Conservation (phyloP, 2,113 vertebrate genomes). For the Typhlomys cinereus region DNA sequence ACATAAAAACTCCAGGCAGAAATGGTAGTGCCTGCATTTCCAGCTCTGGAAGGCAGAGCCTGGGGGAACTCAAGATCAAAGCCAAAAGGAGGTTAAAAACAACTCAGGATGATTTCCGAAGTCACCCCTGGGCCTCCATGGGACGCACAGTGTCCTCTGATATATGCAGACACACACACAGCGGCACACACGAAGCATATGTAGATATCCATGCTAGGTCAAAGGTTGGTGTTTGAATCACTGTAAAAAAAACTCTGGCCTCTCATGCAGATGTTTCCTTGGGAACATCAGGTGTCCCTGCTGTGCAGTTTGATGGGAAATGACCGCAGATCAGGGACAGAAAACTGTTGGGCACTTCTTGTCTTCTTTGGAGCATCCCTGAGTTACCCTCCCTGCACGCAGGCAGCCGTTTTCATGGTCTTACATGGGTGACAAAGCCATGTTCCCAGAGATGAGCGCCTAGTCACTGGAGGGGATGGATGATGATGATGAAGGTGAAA, state of each 20-base stretch:
- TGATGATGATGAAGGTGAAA: slow-evolving; percentile 60
- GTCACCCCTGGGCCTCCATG: too few species aligned
- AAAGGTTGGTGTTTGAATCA: slow-evolving; percentile 55
- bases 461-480: not conserved
- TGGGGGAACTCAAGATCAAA: too few species aligned
- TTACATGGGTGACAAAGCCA: slow-evolving; percentile 14
- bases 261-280: slow-evolving; percentile 58
- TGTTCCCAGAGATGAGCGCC: not conserved
- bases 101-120: too few species aligned
- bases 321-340: slow-evolving; percentile 24
- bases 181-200: not conserved
- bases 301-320: slow-evolving; percentile 47
- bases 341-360: slow-evolving; percentile 33
- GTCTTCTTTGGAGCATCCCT: slow-evolving; percentile 60
- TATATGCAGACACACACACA: too few species aligned
- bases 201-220: not conserved
- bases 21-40: too few species aligned
- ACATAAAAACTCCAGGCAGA: too few species aligned
- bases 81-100: too few species aligned
- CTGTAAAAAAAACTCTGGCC: slow-evolving; percentile 45
- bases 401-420: slow-evolving; percentile 70
- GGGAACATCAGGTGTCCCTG: slow-evolving; percentile 52
- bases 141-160: too few species aligned
- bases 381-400: slow-evolving; percentile 54
- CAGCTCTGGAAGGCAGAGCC: too few species aligned